Evolutionary conservation across 1,140 invertebrate species (phyloP), one percentile per base, ranked within the genome.

Genomic region (Temnothorax curvispinosus): DNA sequence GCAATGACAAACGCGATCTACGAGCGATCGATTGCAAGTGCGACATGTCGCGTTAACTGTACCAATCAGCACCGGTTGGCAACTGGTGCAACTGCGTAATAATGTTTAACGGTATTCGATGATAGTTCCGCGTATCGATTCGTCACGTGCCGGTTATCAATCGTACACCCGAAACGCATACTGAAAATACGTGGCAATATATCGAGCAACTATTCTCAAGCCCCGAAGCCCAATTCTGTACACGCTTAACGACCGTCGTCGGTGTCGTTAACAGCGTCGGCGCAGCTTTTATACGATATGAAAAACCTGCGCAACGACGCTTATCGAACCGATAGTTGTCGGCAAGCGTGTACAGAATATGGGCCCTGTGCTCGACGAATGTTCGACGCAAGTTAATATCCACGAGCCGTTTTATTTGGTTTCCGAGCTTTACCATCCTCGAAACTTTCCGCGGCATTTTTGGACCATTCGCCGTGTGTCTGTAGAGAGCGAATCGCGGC

Each of bases 51-150:
- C 41, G 56, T 60, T 74, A 58, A 82, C 54, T 74, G 21, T 60
- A 47, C 18, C 80, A 84, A 74, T 84, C 71, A 82, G 54, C 67
- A 74, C 80, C 69, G 27, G 67, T 82, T 84, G 80, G 32, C 21
- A 52, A 81, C 58, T 56, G 27, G 62, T 65, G 18, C 58, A 64
- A 64, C 32, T 50, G 47, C 62, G 41, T 74, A 35, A 47, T 82
- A 60, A 74, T 32, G 69, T 32, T 27, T 81, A 72, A 81, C 69
- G 50, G 7, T 6, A 54, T 60, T 35, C 32, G 62, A 52, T 52
- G 47, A 58, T 60, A 41, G 44, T 80, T 54, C n/a, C 6, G 44
- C 47, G 35, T 41, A 80, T 54, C 62, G 60, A 80, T 67, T 11
- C 7, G 13, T 41, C n/a, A 60, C n/a, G 3, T 32, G 38, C 52